Percentiles rank a stretch among this genome's conserved stretches.
Conservation (phyloP, 2,797 vertebrate species). For the Jordanella pulchra region DNA sequence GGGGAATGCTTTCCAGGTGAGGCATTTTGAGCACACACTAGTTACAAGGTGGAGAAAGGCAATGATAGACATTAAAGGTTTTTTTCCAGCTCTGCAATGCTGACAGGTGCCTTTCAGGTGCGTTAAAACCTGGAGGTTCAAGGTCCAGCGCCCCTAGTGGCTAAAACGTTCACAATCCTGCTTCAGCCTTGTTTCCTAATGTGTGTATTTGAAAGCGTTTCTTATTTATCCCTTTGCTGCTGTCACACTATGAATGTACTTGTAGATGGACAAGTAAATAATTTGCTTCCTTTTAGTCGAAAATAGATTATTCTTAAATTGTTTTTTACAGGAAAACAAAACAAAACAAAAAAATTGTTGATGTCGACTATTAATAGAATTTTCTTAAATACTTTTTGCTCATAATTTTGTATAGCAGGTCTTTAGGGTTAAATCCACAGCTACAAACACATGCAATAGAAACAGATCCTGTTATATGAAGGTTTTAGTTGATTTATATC, state of each 20-base stretch:
- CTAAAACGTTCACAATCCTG: too few relatives aligned
- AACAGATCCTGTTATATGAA: neutral
- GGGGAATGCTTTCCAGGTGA: too few relatives aligned
- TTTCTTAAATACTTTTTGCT: neutral
- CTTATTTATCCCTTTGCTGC: neutral
- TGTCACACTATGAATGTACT: neutral
- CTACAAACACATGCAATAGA: neutral
- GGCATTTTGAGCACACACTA: too few relatives aligned
- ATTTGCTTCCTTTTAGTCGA: neutral
- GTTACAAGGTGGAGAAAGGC: too few relatives aligned
- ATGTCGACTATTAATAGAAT: neutral
- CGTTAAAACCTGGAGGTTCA: too few relatives aligned
- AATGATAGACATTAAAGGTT: too few relatives aligned
- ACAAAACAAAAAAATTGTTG: too few relatives aligned
- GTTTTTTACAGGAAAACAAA: neutral
- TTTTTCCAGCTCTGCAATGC: too few relatives aligned
- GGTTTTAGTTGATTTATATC: neutral
- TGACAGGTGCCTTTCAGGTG: too few relatives aligned
- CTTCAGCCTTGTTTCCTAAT: neutral
- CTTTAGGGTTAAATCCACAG: neutral
- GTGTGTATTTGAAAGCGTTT: neutral
- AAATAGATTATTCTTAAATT: neutral
- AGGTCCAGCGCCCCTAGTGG: too few relatives aligned
- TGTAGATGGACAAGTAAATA: neutral
- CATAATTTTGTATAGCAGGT: neutral